Conservation (phyloP, 2,113 vertebrate genomes). For the Nymphicus hollandicus region DNA sequence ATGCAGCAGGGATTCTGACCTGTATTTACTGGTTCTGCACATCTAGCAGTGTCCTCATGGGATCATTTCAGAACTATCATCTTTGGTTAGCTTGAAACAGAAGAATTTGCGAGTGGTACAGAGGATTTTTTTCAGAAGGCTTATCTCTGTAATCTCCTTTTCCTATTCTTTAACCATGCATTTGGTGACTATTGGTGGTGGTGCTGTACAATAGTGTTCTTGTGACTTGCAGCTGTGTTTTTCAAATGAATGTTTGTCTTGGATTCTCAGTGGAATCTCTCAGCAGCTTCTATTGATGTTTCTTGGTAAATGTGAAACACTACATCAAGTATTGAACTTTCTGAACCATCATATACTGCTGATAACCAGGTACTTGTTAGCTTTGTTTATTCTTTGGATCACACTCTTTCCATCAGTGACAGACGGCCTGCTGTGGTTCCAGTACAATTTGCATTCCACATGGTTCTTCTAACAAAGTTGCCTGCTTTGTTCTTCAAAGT, state of each 20-base stretch:
- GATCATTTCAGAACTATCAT: not conserved
- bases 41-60: not conserved
- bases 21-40: not conserved
- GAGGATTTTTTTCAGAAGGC: not conserved
- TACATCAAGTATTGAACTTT: constrained; percentile 28
- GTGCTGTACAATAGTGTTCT: constrained; percentile 31
- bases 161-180: not conserved
- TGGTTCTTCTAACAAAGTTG: not conserved
- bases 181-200: constrained; percentile 25
- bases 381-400: constrained; percentile 29
- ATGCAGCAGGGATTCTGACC: not conserved
- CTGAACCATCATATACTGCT: constrained; percentile 13
- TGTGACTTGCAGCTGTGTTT: constrained; percentile 64
- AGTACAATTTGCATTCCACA: not conserved
- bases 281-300: constrained; percentile 53
- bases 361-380: constrained; percentile 37
- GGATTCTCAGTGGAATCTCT: constrained; percentile 37
- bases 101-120: not conserved
- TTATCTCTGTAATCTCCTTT: not conserved
- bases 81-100: not conserved
- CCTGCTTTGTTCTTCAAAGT: not conserved
- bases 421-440: not conserved
- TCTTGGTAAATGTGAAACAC: constrained; percentile 44
- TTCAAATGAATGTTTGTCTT: constrained; percentile 60
- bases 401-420: not conserved